These are phyloP conservation scores for Gryon sp. DNA, from an alignment of 1,140 invertebrate species.

Conservation along the genomic window DNA sequence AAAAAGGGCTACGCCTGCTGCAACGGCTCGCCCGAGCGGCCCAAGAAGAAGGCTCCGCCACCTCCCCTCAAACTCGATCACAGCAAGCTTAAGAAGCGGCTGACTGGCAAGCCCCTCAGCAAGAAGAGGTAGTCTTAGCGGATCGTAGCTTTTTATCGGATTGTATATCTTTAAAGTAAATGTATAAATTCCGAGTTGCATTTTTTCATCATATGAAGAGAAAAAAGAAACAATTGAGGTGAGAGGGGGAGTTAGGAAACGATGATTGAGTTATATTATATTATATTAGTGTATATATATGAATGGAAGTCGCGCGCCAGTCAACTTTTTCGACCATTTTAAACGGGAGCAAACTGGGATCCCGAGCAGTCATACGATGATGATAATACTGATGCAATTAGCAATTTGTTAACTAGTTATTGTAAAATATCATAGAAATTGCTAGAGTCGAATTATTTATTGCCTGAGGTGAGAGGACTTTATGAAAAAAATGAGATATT, in stretches of 20 bases:
- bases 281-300: no score
- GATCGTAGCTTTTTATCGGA: slow-evolving; percentile 51
- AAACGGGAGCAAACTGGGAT: no score
- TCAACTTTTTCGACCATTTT: no score
- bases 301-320: no score
- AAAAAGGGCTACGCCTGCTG: slow-evolving; percentile 81
- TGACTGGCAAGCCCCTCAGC: slow-evolving; percentile 68
- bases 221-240: no score
- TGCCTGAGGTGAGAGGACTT: slow-evolving; percentile 27
- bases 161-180: slow-evolving; percentile 40
- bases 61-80: slow-evolving; percentile 66
- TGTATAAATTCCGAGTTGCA: no score
- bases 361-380: no score
- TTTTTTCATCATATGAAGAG: no score
- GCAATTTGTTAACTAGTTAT: slow-evolving; percentile 61
- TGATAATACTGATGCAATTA: no score
- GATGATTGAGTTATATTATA: no score
- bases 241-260: no score
- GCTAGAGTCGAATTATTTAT: slow-evolving; percentile 57
- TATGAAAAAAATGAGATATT: no score
- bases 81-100: slow-evolving; percentile 72
- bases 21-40: slow-evolving; percentile 77
- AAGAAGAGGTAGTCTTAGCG: slow-evolving; percentile 80
- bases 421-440: slow-evolving; percentile 44
- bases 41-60: slow-evolving; percentile 71